A percentile compares a stretch with the other conserved stretches of the same genome.
phyloP scores from a whole-genome alignment of 2,797 vertebrate species.

The Gymnoscopelus braueri region DNA sequence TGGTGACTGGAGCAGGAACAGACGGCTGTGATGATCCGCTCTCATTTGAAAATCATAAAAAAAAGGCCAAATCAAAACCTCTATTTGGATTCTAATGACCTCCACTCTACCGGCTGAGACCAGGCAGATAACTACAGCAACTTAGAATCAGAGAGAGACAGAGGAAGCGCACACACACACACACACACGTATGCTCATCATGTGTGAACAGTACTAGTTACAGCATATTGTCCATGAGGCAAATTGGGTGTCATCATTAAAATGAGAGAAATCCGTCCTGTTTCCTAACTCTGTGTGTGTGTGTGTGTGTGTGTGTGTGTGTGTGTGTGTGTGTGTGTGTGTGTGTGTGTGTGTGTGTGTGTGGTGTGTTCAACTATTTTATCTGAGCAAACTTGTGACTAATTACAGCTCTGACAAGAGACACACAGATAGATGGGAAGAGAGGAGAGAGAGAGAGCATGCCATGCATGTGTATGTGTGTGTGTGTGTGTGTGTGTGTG shows the following conservation, averaged over 20 bases:
- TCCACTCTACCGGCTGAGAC: constrained; percentile 50
- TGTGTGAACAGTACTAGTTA: constrained; percentile 32
- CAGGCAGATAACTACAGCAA: constrained; percentile 22
- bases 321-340: neutral
- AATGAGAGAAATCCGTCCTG: constrained; percentile 37
- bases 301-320: neutral
- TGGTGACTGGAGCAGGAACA: too few relatives aligned
- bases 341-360: neutral
- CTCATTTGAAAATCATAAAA: too few relatives aligned
- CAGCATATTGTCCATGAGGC: constrained; percentile 57
- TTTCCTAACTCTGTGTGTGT: constrained; percentile 1
- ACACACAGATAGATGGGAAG: constrained; percentile 17
- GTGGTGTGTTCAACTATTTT: neutral
- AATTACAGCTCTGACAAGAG: too few relatives aligned
- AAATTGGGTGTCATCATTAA: constrained; percentile 63
- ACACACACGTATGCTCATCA: constrained; percentile 7
- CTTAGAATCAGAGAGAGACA: constrained; percentile 8
- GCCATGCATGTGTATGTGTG: constrained; percentile 14
- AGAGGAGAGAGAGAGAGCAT: constrained; percentile 2
- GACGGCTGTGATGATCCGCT: too few relatives aligned
- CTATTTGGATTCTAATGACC: constrained; percentile 59
- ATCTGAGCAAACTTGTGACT: too few relatives aligned
- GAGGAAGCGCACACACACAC: neutral
- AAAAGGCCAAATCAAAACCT: constrained; percentile 33
- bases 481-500: constrained; percentile 3